Evolutionary conservation across 2,113 vertebrate genomes (phyloP).

Genomic region (Meleagris gallopavo): DNA sequence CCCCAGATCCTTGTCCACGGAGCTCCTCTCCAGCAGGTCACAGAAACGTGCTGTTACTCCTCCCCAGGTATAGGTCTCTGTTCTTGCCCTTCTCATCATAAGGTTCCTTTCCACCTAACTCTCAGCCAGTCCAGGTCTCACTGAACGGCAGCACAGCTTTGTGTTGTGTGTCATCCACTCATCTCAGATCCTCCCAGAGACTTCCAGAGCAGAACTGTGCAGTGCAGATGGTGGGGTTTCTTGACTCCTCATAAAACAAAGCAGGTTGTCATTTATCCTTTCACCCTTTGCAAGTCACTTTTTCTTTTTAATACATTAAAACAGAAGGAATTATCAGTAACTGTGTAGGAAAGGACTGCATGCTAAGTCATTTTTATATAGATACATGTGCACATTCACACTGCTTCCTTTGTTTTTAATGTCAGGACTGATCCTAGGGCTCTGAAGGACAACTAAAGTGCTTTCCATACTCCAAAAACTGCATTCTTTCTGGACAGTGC

Average conservation of each 20-base stretch:
- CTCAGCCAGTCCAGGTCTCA: not conserved
- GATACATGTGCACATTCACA: not conserved
- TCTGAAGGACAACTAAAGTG: not conserved
- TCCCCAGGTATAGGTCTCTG: not conserved
- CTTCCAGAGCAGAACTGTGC: slow-evolving; percentile 4
- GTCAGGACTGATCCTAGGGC: not conserved
- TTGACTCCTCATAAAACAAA: not conserved
- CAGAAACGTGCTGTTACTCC: no score
- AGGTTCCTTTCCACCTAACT: not conserved
- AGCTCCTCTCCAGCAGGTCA: not conserved
- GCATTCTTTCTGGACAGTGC: not conserved
- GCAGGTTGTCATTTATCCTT: not conserved
- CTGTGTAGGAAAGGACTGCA: not conserved
- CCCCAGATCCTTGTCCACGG: not conserved
- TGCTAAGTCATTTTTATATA: not conserved
- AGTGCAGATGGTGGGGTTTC: not conserved
- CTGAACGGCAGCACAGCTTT: not conserved
- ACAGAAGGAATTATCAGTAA: not conserved
- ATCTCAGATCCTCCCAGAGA: not conserved
- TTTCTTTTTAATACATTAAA: not conserved
- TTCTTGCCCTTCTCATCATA: not conserved
- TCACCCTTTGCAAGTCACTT: not conserved
- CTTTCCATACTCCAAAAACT: not conserved
- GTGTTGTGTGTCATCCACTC: not conserved
- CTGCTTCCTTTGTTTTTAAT: not conserved